Evolutionary conservation across 1,140 invertebrate species (phyloP).

Genomic region (Saccostrea glomerata): DNA sequence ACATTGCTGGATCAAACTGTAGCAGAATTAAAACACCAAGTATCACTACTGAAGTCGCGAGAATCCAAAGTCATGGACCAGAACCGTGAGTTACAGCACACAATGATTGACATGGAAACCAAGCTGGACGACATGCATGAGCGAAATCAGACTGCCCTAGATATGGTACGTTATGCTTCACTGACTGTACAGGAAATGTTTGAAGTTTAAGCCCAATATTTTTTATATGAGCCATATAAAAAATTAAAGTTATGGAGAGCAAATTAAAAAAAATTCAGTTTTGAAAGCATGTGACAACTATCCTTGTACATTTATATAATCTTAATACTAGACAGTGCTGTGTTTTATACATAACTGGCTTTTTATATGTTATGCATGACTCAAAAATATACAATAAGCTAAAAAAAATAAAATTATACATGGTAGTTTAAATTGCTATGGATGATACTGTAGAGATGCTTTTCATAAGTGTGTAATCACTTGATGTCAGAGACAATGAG

Average conservation of each 20-base stretch:
- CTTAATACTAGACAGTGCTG: background rate
- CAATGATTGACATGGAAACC: conserved; percentile 72
- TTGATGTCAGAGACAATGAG: too few relatives aligned
- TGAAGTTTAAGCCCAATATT: too few relatives aligned
- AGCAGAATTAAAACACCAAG: conserved; percentile 72
- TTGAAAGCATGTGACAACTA: background rate
- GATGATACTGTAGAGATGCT: background rate
- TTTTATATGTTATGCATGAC: conserved; percentile 11
- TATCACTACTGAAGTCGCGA: conserved; percentile 69
- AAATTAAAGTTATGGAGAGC: too few relatives aligned
- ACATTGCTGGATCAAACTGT: conserved; percentile 72
- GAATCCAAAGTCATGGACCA: conserved; percentile 70
- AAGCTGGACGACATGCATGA: conserved; percentile 69
- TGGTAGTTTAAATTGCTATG: background rate
- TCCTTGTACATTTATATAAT: background rate
- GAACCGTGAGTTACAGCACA: conserved; percentile 75
- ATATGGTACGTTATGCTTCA: conserved; percentile 63
- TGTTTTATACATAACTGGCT: background rate
- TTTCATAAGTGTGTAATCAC: too few relatives aligned
- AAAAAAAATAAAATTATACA: background rate
- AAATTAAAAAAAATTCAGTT: background rate
- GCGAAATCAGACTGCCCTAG: conserved; percentile 62
- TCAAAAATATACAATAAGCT: conserved; percentile 11
- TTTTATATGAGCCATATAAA: too few relatives aligned
- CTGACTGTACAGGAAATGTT: background rate